Percentiles rank a stretch among this genome's conserved stretches.
Evolutionary conservation across 2,888 invertebrate genomes (phyloP).

Genomic region (Drosophila emarginata): DNA sequence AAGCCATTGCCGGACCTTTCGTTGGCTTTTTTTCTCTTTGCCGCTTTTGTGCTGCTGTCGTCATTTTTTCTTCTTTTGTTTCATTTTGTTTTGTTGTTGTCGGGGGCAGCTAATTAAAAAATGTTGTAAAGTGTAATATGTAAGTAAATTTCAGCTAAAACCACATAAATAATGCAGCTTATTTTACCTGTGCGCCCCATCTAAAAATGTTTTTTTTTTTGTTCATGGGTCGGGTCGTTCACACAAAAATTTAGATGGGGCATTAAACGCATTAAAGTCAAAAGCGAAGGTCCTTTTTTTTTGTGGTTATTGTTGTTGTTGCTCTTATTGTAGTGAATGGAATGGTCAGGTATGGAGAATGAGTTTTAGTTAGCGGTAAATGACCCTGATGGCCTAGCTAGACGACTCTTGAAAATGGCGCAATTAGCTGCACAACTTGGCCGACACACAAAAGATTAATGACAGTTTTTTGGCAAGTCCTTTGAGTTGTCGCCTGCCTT

Average conservation of each 20-base stretch:
- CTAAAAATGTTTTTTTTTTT: conserved; percentile 19
- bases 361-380: conserved; percentile 28
- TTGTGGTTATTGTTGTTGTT: no score
- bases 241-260: conserved; percentile 44
- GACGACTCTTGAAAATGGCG: conserved; percentile 54
- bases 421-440: conserved; percentile 75
- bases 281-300: conserved; percentile 44
- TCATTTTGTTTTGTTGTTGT: conserved; percentile 44
- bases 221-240: conserved; percentile 14
- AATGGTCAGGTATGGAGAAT: conserved; percentile 40
- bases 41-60: not conserved
- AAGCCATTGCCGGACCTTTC: conserved; percentile 36
- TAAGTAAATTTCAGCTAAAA: conserved; percentile 55
- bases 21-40: conserved; percentile 19
- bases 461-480: conserved; percentile 50
- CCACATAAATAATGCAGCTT: conserved; percentile 64
- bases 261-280: conserved; percentile 63
- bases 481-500: conserved; percentile 52
- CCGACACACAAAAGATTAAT: conserved; percentile 63
- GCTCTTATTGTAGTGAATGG: conserved; percentile 8
- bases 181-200: conserved; percentile 35
- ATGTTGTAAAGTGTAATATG: conserved; percentile 64
- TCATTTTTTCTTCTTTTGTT: not conserved
- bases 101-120: conserved; percentile 69
- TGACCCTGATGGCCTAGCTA: conserved; percentile 51